A percentile compares a stretch with the other conserved stretches of the same genome.
Conservation (phyloP, 2,888 invertebrate species). For the Mylabris sibirica region DNA sequence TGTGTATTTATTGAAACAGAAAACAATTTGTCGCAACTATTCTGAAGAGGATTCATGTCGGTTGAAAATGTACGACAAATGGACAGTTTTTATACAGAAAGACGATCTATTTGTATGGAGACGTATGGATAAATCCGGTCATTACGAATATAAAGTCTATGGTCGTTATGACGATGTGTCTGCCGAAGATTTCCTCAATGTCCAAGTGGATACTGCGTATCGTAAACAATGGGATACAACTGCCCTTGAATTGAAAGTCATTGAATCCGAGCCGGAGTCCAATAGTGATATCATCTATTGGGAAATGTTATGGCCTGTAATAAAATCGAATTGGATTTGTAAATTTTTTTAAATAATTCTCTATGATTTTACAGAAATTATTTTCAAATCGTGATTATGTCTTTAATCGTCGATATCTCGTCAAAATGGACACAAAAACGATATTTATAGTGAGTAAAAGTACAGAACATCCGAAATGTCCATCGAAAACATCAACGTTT, state of each 20-base stretch:
- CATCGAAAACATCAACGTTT: slow-evolving; percentile 72
- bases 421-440: slow-evolving; percentile 66
- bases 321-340: neutral
- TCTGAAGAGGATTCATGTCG: slow-evolving; percentile 21
- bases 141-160: slow-evolving; percentile 87
- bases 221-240: slow-evolving; percentile 82
- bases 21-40: slow-evolving; percentile 63
- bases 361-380: slow-evolving; percentile 67
- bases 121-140: slow-evolving; percentile 71
- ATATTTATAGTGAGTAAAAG: slow-evolving; percentile 74
- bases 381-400: slow-evolving; percentile 90
- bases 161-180: slow-evolving; percentile 81
- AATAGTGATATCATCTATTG: slow-evolving; percentile 83
- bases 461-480: slow-evolving; percentile 74
- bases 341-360: neutral
- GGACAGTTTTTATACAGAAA: slow-evolving; percentile 82
- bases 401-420: slow-evolving; percentile 74
- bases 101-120: slow-evolving; percentile 84
- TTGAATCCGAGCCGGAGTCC: slow-evolving; percentile 69
- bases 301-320: slow-evolving; percentile 89
- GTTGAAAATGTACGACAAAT: slow-evolving; percentile 62
- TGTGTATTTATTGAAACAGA: slow-evolving; percentile 63
- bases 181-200: slow-evolving; percentile 81
- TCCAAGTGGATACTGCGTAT: slow-evolving; percentile 82
- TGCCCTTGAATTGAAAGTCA: slow-evolving; percentile 74